Base-by-base conservation (phyloP, 1,140 invertebrate genomes). In the Drosophila pachea region DNA sequence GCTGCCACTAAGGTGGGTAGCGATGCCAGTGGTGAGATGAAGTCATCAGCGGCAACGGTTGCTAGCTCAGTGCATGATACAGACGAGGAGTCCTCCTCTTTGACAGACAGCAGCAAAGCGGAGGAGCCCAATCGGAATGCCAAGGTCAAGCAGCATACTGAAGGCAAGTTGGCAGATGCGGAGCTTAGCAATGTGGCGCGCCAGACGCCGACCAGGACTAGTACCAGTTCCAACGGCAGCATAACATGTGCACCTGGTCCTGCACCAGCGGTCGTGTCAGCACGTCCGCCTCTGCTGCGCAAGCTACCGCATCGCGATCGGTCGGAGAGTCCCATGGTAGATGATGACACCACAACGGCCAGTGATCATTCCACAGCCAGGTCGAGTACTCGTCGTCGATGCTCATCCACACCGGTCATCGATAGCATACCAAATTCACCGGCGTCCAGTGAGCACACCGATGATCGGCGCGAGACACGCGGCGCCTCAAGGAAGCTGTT, bases 401-500 rank as follows among this genome's bases (percentile, higher is more conserved):
- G 89, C 58, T 91, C 91, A 0, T 91, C 90, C 0, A 91, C 91
- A 33, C 88, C 91, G 0, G 89, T 91, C 0, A 89, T 90, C 7
- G 93, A 94, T 78, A 94, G 94, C 7, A 90, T 94, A 52, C 94
- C 94, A 12, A 94, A 93, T 78, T 90, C 89, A 7, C 90, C 90
- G 2, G 89, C 89, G 5, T 90, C 90, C 35, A 89, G 89, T 47
- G 92, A 93, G 40, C 92, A 93, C 69, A 92, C 93, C 52, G 88
- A 91, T 4, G 95, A 96, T 52, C 94, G 95, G 68, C 91, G 94
- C 31, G 81, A 86, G 33, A 86, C 83, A 8, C 73, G 87, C 5
- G 92, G 74, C 5, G 92, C 94, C 38, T 97, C 97, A 94, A 97
- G 97, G 89, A 98, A 98, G 89, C 94, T 96, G 11, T 94, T 98